Evolutionary conservation across 92 coral and sea anemone genomes (phyloP).

Genomic region (Heteractis magnifica): DNA sequence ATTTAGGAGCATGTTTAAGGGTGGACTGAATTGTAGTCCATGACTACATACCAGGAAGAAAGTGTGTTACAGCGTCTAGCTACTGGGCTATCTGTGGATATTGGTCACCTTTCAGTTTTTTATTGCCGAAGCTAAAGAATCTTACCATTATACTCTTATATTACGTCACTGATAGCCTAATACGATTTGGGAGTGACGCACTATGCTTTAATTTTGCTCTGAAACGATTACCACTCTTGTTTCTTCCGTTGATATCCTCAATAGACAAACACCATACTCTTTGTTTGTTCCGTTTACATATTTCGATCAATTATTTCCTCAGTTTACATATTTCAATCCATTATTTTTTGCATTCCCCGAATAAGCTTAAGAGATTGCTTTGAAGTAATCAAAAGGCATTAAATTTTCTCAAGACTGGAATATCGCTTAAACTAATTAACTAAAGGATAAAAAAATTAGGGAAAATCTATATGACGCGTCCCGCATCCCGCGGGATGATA

Average conservation of each 20-base stretch:
- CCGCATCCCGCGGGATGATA: constrained; percentile 43
- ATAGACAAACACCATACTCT: background rate
- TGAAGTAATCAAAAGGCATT: background rate
- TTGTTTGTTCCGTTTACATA: background rate
- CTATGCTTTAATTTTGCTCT: background rate
- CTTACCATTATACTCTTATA: background rate
- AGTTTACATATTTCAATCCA: background rate
- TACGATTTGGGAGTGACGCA: background rate
- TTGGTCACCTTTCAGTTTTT: background rate
- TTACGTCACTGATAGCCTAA: background rate
- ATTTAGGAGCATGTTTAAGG: too few relatives aligned
- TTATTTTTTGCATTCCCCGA: background rate
- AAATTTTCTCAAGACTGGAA: constrained; percentile 7
- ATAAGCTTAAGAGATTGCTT: background rate
- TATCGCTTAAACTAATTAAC: constrained; percentile 11
- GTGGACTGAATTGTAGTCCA: too few relatives aligned
- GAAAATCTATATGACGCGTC: background rate
- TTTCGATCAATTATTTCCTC: background rate
- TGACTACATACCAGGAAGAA: too few relatives aligned
- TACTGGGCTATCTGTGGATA: background rate
- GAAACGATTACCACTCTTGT: background rate
- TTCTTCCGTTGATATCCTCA: background rate
- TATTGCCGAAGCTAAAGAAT: background rate
- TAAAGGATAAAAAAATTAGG: background rate
- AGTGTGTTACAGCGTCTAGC: too few relatives aligned